A percentile compares a stretch with the other conserved stretches of the same genome.
These are phyloP conservation scores for Crotophaga sulcirostris DNA, from an alignment of 2,113 vertebrate species.

Conservation along the genomic window DNA sequence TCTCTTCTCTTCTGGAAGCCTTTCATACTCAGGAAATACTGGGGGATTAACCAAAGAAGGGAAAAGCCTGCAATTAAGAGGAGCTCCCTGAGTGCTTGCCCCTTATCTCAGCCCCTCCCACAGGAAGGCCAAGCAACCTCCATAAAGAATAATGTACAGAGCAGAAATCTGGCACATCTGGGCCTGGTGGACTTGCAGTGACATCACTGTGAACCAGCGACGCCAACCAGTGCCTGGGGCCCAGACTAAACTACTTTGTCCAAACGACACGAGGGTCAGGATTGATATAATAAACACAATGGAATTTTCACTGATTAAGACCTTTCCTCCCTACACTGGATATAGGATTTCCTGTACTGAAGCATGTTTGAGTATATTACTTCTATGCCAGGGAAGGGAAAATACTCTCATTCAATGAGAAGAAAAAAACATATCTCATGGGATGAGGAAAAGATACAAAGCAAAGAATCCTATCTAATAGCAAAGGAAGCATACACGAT, in stretches of 20 bases:
- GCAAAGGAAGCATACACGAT: background rate
- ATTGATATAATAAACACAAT: conserved; percentile 58
- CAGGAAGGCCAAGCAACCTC: background rate
- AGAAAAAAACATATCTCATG: background rate
- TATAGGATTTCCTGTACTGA: conserved; percentile 58
- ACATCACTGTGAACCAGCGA: background rate
- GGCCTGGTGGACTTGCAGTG: background rate
- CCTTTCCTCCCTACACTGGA: background rate
- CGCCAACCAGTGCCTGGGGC: conserved; percentile 40
- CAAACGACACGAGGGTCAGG: conserved; percentile 17
- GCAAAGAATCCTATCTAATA: background rate
- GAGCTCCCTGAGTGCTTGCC: background rate
- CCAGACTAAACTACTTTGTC: background rate
- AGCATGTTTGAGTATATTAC: conserved; percentile 10
- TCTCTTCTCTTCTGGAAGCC: background rate
- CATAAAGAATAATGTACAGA: background rate
- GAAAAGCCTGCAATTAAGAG: conserved; percentile 10
- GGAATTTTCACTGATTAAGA: conserved; percentile 66
- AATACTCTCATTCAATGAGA: background rate
- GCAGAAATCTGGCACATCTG: background rate
- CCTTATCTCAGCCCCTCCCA: background rate
- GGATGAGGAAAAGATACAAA: background rate
- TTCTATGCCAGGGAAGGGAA: conserved; percentile 51
- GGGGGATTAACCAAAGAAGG: conserved; percentile 31
- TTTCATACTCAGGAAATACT: background rate